Percentiles rank a stretch among this genome's conserved stretches.
Conservation (phyloP, 1,140 invertebrate species). For the Rhysida immarginata region DNA sequence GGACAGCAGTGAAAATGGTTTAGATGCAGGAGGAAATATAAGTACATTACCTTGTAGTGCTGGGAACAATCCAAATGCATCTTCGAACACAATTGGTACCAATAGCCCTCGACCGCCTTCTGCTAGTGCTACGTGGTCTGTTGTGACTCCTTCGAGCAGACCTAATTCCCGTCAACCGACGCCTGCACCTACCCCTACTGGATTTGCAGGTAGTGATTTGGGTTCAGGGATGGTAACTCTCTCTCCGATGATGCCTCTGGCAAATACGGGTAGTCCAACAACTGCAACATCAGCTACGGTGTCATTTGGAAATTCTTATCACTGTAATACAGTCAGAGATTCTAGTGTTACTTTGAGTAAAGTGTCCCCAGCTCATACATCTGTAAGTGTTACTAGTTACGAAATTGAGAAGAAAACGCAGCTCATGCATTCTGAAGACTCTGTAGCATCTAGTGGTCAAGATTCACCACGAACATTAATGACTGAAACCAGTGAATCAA, state of each 20-base stretch:
- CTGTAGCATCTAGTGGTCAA: conserved; percentile 9
- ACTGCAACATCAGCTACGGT: background rate
- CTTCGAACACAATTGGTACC: conserved; percentile 35
- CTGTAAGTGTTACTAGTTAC: background rate
- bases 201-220: conserved; percentile 24
- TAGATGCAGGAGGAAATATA: background rate
- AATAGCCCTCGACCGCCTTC: conserved; percentile 3
- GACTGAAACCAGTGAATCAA: background rate
- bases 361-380: background rate
- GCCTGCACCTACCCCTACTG: conserved; percentile 28
- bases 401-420: background rate
- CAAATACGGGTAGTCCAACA: background rate
- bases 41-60: background rate
- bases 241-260: conserved; percentile 2
- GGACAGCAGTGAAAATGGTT: conserved; percentile 4
- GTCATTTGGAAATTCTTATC: background rate
- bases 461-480: background rate
- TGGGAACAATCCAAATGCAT: background rate
- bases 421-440: background rate
- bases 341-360: background rate
- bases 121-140: conserved; percentile 1
- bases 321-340: background rate
- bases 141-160: conserved; percentile 20
- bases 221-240: conserved; percentile 23
- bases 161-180: conserved; percentile 40